These are phyloP conservation scores for Agapornis roseicollis DNA, from an alignment of 2,113 vertebrate species.

Conservation along the genomic window DNA sequence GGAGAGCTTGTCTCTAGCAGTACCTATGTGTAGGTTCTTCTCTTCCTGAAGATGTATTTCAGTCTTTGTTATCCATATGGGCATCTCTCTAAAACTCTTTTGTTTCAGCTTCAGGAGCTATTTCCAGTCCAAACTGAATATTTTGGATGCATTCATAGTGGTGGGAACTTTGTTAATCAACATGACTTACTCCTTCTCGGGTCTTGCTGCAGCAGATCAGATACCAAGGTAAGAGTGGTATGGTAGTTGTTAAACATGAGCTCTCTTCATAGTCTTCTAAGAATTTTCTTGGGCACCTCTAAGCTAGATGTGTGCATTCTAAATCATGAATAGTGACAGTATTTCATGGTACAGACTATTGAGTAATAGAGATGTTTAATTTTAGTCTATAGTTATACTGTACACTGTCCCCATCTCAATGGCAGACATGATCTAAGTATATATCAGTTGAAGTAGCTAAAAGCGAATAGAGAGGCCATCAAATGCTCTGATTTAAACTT, in stretches of 20 bases:
- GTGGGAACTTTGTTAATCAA: slow-evolving; percentile 81
- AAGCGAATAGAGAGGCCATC: neutral
- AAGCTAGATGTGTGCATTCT: neutral
- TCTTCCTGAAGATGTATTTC: neutral
- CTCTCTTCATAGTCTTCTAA: neutral
- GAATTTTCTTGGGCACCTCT: neutral
- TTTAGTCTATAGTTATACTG: neutral
- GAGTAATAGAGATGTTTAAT: neutral
- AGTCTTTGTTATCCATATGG: neutral
- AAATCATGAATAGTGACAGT: neutral
- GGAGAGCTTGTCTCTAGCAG: neutral
- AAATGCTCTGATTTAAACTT: neutral
- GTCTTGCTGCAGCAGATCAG: slow-evolving; percentile 68
- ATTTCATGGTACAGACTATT: neutral
- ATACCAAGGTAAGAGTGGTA: slow-evolving; percentile 83
- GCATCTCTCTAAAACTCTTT: neutral
- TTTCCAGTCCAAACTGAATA: slow-evolving; percentile 85
- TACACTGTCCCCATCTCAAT: neutral
- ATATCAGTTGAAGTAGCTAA: neutral
- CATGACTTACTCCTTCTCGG: slow-evolving; percentile 77
- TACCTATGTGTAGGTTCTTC: neutral
- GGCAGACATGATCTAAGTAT: neutral
- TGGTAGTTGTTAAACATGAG: neutral
- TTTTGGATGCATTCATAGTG: slow-evolving; percentile 83
- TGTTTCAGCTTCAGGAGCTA: slow-evolving; percentile 81